Conservation (phyloP, 2,113 vertebrate genomes). For the Ptilonorhynchus violaceus region DNA sequence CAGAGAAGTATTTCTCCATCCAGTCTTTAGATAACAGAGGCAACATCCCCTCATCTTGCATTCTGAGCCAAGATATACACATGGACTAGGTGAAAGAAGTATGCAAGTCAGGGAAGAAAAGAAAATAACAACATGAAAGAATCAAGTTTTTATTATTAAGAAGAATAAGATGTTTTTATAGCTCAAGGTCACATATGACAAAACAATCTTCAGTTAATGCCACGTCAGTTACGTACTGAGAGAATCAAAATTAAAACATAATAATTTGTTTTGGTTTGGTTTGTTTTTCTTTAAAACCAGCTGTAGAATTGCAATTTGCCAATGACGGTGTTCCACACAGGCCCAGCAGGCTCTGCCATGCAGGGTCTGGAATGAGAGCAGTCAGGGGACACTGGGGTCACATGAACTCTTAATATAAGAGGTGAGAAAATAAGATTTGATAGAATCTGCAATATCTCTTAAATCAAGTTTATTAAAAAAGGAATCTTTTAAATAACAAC, state of each 20-base stretch:
- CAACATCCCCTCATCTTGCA: not conserved
- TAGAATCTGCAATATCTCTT: not conserved
- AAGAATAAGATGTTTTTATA: not conserved
- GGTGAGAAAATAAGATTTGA: not conserved
- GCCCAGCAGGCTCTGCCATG: not conserved
- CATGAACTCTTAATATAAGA: not conserved
- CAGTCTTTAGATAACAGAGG: not conserved
- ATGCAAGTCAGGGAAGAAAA: not conserved
- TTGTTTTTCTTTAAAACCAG: not conserved
- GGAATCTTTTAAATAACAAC: not conserved
- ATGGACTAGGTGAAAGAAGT: not conserved
- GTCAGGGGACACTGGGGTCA: not conserved
- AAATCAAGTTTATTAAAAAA: not conserved
- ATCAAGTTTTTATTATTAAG: not conserved
- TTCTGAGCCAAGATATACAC: not conserved
- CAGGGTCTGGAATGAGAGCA: not conserved
- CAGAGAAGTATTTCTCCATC: not conserved
- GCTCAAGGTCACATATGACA: not conserved
- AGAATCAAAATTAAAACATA: not conserved
- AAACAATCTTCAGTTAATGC: not conserved
- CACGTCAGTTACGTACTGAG: not conserved
- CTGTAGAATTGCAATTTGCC: not conserved
- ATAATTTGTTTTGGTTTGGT: not conserved
- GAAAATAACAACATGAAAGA: not conserved
- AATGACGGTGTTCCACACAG: not conserved